phyloP scores from a whole-genome alignment of 2,888 invertebrate species.

The Morinoia aosen region DNA sequence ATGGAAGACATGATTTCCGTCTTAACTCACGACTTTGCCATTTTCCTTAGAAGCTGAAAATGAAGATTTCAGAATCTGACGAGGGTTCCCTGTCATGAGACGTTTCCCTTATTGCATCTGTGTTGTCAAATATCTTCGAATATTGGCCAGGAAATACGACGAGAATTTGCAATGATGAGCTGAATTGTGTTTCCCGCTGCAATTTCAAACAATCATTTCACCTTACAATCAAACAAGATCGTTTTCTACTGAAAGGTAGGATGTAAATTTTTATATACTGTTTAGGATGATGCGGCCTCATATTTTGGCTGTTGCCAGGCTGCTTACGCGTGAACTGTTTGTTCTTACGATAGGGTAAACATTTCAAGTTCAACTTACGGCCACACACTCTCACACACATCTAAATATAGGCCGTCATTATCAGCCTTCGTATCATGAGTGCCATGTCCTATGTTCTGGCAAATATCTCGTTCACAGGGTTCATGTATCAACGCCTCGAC shows the following conservation, averaged over 20 bases:
- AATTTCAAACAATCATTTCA: neutral
- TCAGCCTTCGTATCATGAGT: neutral
- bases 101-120: neutral
- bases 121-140: neutral
- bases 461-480: neutral
- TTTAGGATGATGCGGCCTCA: too few species aligned
- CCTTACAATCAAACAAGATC: neutral
- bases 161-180: neutral
- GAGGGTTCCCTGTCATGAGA: neutral
- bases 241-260: neutral
- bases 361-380: neutral
- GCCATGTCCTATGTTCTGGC: neutral
- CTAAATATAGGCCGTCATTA: neutral
- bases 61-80: neutral
- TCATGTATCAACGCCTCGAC: too few species aligned
- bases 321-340: neutral
- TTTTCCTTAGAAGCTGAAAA: neutral
- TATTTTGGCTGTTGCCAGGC: neutral
- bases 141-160: neutral
- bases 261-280: neutral
- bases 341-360: neutral
- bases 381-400: neutral
- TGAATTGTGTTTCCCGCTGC: neutral
- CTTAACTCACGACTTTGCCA: neutral
- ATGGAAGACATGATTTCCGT: neutral